Percentiles rank a stretch among this genome's conserved stretches.
Conservation (phyloP, 92 coral and sea anemone genomes). For the Bergia sp. region DNA sequence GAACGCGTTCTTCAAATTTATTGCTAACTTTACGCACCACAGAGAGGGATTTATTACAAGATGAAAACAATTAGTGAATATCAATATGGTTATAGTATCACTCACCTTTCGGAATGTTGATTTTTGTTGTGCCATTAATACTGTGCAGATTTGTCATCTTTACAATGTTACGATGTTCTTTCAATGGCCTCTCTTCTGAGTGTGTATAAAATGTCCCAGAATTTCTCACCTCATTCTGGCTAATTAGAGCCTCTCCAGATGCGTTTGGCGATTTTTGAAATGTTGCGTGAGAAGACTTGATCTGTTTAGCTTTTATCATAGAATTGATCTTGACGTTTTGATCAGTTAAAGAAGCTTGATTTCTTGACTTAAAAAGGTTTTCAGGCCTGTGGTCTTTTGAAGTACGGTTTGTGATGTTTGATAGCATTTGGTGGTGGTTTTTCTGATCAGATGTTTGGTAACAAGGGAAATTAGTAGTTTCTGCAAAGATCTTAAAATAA, state of each 20-base stretch:
- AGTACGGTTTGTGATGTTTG: background rate
- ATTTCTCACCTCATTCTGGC: background rate
- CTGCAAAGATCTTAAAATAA: background rate
- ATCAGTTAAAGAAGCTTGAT: background rate
- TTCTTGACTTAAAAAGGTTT: background rate
- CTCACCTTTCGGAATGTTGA: slow-evolving; percentile 13
- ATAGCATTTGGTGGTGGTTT: background rate
- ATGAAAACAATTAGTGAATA: background rate
- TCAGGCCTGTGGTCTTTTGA: background rate
- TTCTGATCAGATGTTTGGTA: background rate
- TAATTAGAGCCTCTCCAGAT: background rate
- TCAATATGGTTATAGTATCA: too few species aligned
- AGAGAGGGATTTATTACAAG: background rate
- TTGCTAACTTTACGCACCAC: too few species aligned
- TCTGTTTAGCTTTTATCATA: background rate
- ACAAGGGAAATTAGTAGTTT: too few species aligned
- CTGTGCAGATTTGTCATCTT: background rate
- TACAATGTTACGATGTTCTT: background rate
- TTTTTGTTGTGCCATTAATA: background rate
- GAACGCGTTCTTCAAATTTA: too few species aligned
- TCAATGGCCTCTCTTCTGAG: background rate
- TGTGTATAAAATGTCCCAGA: background rate
- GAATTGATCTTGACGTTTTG: background rate
- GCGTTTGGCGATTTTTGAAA: background rate
- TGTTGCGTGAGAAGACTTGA: background rate